Base-by-base conservation (phyloP, 2,113 vertebrate species). In the Solenodon paradoxus region DNA sequence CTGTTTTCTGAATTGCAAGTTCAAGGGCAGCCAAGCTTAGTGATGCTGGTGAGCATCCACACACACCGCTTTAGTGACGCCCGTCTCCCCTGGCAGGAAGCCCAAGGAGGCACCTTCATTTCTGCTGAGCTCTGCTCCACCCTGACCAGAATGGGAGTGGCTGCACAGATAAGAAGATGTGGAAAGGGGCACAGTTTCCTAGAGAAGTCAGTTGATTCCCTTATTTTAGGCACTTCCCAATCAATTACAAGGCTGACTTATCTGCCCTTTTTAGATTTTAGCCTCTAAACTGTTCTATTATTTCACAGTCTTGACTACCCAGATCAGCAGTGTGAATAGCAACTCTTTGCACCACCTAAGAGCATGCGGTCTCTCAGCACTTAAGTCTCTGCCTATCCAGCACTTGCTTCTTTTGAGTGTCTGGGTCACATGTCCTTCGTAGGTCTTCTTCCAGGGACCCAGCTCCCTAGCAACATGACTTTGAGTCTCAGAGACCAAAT, bases 141-240 rank as follows among this genome's bases (percentile, higher is more conserved):
- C n/a, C 45, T 72, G 20, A 55, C 51, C 9, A 82, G 17, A 13
- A 66, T 2, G 28, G 64, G 26, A 45, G 74, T 2, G 1, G 30
- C 30, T 55, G 32, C 26, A 69, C 15, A 30, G 64, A 86, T 4
- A 49, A 63, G 24, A 45, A 71, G 20, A 66, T 42, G 20, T 28
- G 7, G 47, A 20, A 78, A 85, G 49, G 16, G 42, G 51, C 63
- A 47, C 9, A 49, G 15, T 17, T 88, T 75, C n/a, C 30, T 45
- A 42, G 40, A 79, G n/a, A 86, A 80, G 74, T 8, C 40, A 82
- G 80, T 11, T 24, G 38, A 26, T 19, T 59, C 26, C 38, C 51
- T 22, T 88, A 79, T 22, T 63, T 63, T 16, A 55, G 61, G 80
- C 9, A 45, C 40, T 79, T 96, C 72, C 32, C 79, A 75, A 3